phyloP scores from a whole-genome alignment of 2,113 vertebrate species.

The Catharus bicknelli region DNA sequence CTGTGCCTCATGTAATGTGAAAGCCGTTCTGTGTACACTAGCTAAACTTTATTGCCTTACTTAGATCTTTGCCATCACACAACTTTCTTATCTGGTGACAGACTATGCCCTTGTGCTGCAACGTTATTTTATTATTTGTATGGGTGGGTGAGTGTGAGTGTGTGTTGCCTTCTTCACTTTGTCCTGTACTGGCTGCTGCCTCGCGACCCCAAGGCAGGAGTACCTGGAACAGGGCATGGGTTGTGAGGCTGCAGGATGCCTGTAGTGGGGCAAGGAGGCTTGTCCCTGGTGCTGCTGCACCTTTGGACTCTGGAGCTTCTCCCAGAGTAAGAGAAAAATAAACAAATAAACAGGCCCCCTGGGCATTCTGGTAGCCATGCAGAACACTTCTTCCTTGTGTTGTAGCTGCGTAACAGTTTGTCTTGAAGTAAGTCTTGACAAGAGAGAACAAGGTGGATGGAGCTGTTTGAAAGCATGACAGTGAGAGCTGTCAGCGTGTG shows the following conservation, averaged over 20 bases:
- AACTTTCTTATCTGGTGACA: constrained; percentile 60
- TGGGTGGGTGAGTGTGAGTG: constrained; percentile 24
- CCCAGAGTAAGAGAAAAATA: not conserved
- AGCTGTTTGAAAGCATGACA: not conserved
- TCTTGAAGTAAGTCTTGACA: not conserved
- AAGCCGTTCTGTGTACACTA: constrained; percentile 50
- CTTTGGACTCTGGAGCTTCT: constrained; percentile 51
- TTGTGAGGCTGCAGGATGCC: not conserved
- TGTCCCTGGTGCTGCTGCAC: not conserved
- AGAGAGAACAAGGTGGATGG: not conserved
- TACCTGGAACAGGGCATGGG: not conserved
- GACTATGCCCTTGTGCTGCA: constrained; percentile 68
- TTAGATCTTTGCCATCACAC: constrained; percentile 74
- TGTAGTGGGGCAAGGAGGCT: not conserved
- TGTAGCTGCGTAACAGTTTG: not conserved
- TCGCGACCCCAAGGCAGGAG: not conserved
- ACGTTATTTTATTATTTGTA: constrained; percentile 62
- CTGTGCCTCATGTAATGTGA: constrained; percentile 73
- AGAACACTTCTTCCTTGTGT: not conserved
- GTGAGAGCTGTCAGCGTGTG: not conserved
- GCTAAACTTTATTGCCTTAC: constrained; percentile 75
- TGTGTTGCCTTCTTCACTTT: not conserved
- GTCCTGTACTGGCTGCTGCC: not conserved
- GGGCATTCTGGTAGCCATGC: not conserved
- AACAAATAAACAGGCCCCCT: not conserved